These are phyloP conservation scores for Lycophotia porphyrea DNA, from an alignment of 2,888 invertebrate species.

Conservation along the genomic window DNA sequence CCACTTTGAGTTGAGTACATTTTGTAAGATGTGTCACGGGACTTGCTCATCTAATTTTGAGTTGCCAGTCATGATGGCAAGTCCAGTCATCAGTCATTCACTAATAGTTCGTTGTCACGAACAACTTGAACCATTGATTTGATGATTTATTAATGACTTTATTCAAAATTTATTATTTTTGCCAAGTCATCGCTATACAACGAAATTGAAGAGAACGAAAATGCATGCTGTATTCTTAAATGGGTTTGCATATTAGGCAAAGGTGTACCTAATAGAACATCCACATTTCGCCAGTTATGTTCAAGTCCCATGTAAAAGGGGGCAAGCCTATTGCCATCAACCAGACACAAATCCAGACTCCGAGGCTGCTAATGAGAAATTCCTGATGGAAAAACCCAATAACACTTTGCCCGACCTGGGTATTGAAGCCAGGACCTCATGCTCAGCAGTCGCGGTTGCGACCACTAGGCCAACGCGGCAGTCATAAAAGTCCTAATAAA, in stretches of 20 bases:
- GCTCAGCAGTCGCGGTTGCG: too few relatives aligned
- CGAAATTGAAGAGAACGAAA: background rate
- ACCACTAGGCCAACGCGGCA: too few relatives aligned
- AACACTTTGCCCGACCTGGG: too few relatives aligned
- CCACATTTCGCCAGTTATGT: too few relatives aligned
- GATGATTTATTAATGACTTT: constrained; percentile 8
- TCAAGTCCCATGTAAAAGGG: too few relatives aligned
- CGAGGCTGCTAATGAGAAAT: too few relatives aligned
- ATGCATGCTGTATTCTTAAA: background rate
- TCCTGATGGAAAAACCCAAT: too few relatives aligned
- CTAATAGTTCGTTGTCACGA: background rate
- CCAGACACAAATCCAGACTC: too few relatives aligned
- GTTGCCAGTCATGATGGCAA: constrained; percentile 19
- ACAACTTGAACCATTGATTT: background rate
- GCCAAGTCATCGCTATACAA: constrained; percentile 4
- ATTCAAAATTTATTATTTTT: background rate
- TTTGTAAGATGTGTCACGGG: background rate
- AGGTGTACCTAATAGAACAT: too few relatives aligned
- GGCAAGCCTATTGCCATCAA: too few relatives aligned
- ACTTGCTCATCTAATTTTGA: background rate
- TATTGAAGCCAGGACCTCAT: too few relatives aligned
- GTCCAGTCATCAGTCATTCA: constrained; percentile 3
- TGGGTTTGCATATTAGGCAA: background rate
- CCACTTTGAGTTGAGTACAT: background rate
- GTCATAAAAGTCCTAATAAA: too few relatives aligned